Evolutionary conservation across 1,140 invertebrate species (phyloP).

Genomic region (Aphis craccivora): DNA sequence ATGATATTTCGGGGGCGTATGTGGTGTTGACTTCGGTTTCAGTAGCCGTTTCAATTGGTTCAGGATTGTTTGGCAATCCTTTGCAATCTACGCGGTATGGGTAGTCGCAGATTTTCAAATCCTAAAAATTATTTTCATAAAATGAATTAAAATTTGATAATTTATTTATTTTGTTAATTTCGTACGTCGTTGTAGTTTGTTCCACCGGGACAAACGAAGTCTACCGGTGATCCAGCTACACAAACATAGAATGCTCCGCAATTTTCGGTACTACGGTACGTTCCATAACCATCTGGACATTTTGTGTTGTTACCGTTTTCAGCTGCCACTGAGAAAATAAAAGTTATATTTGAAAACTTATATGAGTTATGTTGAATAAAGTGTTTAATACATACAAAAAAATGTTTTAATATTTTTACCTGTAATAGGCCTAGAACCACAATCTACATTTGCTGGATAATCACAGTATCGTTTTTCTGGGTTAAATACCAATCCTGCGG

Average conservation of each 20-base stretch:
- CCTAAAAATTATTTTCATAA: slow-evolving; percentile 64
- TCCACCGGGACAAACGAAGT: slow-evolving; percentile 70
- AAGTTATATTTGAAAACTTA: background rate
- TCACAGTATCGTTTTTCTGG: slow-evolving; percentile 68
- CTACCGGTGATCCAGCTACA: slow-evolving; percentile 68
- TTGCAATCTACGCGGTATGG: slow-evolving; percentile 68
- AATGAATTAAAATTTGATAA: background rate
- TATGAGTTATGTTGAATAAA: background rate
- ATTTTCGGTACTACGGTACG: slow-evolving; percentile 70
- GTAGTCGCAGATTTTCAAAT: slow-evolving; percentile 70
- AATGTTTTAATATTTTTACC: background rate
- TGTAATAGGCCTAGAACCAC: slow-evolving; percentile 66
- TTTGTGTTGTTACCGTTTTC: slow-evolving; percentile 37
- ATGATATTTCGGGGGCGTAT: slow-evolving; percentile 26
- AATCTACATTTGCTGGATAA: slow-evolving; percentile 71
- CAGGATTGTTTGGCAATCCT: slow-evolving; percentile 64
- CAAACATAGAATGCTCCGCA: slow-evolving; percentile 75
- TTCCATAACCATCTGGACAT: slow-evolving; percentile 64
- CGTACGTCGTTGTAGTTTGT: slow-evolving; percentile 73
- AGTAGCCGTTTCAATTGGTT: slow-evolving; percentile 59
- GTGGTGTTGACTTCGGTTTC: slow-evolving; percentile 44
- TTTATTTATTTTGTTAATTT: slow-evolving; percentile 43
- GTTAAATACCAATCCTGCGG: slow-evolving; percentile 70
- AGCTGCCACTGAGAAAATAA: background rate
- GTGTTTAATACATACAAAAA: background rate